Evolutionary conservation across 2,797 vertebrate species (phyloP), one percentile per base, ranked within the genome.

Genomic region (Catostomus latipinnis): DNA sequence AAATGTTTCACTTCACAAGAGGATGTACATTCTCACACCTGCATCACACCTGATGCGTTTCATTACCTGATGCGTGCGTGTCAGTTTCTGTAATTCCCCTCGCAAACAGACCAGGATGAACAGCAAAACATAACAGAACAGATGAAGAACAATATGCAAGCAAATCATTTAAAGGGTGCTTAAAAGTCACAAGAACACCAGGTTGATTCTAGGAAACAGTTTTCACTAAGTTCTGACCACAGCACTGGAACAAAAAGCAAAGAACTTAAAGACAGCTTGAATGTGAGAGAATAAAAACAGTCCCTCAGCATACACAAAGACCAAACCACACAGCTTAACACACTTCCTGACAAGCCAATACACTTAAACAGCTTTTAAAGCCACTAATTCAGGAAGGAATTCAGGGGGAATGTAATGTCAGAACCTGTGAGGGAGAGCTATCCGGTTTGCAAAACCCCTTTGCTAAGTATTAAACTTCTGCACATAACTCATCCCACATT

Each of bases 201-300:
- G 10, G 22, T 10, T 62, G 34, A 62, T 54, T 71, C 61, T 46
- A 71, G 58, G 45, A 81, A 70, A 71, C 67, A 49, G 50, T 68
- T 54, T 56, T 63, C 18, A 62, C 67, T 69, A 57, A 70, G 34
- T 49, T 75, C 8, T 3, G 52, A 71, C 74, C 73, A 71, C 53
- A 76, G 69, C 62, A 73, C 34, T 76, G 49, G n/a, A 67, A 56
- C 67, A 76, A 60, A 69, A 78, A 71, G 71, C 71, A 50, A 63
- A 11, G 34, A 52, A 69, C 43, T 57, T 46, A 49, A 75, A 81
- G 13, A 48, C 45, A 69, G 78, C 56, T 34, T 81, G 63, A 45
- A 67, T 58, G 22, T 53, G 71, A 78, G 45, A 49, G 62, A 53
- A 74, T 67, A 60, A 0, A 74, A 69, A 61, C 14, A 7, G 54